phyloP scores from a whole-genome alignment of 2,113 vertebrate species.

The Formicarius rufipectus region DNA sequence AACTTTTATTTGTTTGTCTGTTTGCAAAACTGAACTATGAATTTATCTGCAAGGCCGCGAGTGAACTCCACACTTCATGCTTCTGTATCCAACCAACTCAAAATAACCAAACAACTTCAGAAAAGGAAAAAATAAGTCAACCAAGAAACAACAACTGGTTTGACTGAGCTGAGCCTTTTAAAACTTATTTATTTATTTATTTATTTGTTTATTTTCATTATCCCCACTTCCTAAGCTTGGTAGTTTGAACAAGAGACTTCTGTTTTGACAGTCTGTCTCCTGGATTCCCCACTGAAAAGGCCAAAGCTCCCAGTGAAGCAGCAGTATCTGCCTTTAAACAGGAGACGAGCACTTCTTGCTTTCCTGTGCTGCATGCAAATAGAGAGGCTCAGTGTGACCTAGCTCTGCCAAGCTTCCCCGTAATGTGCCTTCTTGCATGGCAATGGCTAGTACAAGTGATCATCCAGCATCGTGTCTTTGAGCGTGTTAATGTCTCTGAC shows the following conservation, averaged over 20 bases:
- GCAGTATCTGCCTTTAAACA: constrained; percentile 66
- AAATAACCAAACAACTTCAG: constrained; percentile 42
- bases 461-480: not conserved
- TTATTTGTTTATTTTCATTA: not conserved
- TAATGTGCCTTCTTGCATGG: not conserved
- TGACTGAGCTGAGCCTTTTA: not conserved
- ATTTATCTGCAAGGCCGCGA: constrained; percentile 50
- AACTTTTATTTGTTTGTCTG: constrained; percentile 63
- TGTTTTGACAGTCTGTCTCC: constrained; percentile 74
- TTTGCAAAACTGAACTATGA: constrained; percentile 67
- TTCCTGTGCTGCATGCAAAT: constrained; percentile 71
- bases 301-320: constrained; percentile 72
- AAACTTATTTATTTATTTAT: not conserved
- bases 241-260: constrained; percentile 64
- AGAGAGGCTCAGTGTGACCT: not conserved
- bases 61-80: constrained; percentile 1
- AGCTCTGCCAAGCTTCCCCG: not conserved
- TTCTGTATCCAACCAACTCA: constrained; percentile 16
- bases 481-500: not conserved
- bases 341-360: constrained; percentile 35
- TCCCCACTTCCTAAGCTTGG: not conserved
- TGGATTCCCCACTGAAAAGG: constrained; percentile 73
- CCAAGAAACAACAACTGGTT: not conserved
- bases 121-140: not conserved
- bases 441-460: not conserved